These are phyloP conservation scores for Mastigias papua DNA, from an alignment of 30 jellyfish, hydroid and myxozoan genomes.

Conservation along the genomic window DNA sequence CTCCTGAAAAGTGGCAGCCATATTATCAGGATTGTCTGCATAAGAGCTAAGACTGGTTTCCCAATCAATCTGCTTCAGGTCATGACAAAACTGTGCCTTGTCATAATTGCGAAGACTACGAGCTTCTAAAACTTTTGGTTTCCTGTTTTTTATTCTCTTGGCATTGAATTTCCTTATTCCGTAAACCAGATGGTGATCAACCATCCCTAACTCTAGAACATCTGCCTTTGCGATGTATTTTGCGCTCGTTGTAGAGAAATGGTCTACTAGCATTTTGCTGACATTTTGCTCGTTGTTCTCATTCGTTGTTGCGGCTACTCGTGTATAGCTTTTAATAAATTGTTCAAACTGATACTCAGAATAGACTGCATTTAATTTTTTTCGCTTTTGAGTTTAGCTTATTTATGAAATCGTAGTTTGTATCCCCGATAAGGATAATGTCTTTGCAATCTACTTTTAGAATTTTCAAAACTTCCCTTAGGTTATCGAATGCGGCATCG, in stretches of 20 bases:
- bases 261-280: constrained; percentile 11
- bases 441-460: not conserved
- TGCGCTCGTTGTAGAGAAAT: constrained; percentile 36
- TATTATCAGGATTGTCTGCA: no score
- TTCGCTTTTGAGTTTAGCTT: not conserved
- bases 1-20: no score
- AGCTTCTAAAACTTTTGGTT: constrained; percentile 9
- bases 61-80: constrained; percentile 56
- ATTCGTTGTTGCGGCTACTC: not conserved
- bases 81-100: constrained; percentile 16
- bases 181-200: no score
- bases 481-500: no score
- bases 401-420: constrained; percentile 1
- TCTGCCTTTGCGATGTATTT: constrained; percentile 21
- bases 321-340: constrained; percentile 4
- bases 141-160: constrained; percentile 13
- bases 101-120: constrained; percentile 23
- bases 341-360: constrained; percentile 1
- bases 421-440: constrained; percentile 2
- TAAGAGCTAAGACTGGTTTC: constrained; percentile 32
- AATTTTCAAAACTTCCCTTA: no score
- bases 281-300: not conserved
- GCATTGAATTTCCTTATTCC: no score
- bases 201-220: no score
- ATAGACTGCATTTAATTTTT: not conserved